Base-by-base conservation (phyloP, 2,888 invertebrate genomes). In the Troilus luridus region DNA sequence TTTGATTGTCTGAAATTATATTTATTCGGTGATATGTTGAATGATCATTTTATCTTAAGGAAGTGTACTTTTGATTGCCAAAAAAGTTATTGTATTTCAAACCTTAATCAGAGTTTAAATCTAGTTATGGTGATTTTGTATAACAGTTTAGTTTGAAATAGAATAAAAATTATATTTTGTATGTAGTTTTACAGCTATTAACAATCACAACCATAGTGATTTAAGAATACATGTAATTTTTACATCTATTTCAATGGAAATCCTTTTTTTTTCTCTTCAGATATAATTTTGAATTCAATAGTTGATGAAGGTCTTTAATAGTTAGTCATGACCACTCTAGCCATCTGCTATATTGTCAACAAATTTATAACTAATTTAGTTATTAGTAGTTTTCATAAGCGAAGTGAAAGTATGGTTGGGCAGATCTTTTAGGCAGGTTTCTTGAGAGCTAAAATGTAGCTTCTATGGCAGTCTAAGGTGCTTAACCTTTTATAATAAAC, bases 381-480 rank as follows among this genome's bases (percentile, higher is more conserved):
- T 59, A 62, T 88, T 88, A 62, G 27, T 41, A 56, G 56, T 56
- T 90, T 90, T 77, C 85, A 56, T 58, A 90, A 90, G 90, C 90
- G 24, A 90, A 90, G 54, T 72, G 89, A 90, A 90, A 77, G 21
- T 54, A 72, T 67, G 90, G 90, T 90, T 90, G 90, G 90, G 90
- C 59, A 58, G 77, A 90, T 77, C 77, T 90, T 90, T 77, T 59
- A 72, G 72, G 90, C 90, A 90, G 90, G 90, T 90, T 72, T 64
- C 77, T 56, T 54, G 59, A 56, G 72, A 59, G 90, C 90, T 90
- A 90, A 41, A 59, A 27, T 59, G 10, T 27, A 77, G 90, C 58
- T 72, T 90, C 90, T 90, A 90, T 72, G 90, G 90, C 90, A 90
- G 72, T 90, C 90, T 90, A 90, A 90, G 54, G 72, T 90, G 72